Evolutionary conservation across 2,113 vertebrate genomes (phyloP).

Genomic region (Corythornis cristatus): DNA sequence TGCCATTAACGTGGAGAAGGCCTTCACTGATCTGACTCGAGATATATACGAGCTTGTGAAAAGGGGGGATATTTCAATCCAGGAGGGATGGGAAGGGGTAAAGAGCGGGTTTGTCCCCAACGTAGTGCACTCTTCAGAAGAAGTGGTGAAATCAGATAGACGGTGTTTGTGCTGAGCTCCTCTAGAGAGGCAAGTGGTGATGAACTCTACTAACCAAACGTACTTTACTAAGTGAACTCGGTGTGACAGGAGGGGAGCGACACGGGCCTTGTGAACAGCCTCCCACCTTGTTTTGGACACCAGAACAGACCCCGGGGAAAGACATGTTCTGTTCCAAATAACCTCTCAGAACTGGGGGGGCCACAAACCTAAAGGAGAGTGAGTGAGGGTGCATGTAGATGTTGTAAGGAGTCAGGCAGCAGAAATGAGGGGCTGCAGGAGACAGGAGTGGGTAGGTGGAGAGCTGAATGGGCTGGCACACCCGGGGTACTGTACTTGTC

Average conservation of each 20-base stretch:
- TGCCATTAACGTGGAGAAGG: conserved; percentile 96
- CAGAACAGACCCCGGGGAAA: conserved; percentile 20
- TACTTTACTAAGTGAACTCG: conserved; percentile 68
- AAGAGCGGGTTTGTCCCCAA: conserved; percentile 97
- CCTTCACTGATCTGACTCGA: conserved; percentile 93
- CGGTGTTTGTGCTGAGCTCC: conserved; percentile 90
- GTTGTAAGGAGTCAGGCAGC: conserved; percentile 41
- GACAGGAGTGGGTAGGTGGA: not conserved
- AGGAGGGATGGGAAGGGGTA: conserved; percentile 98
- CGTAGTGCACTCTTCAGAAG: conserved; percentile 93
- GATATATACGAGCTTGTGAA: conserved; percentile 96
- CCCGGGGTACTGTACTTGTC: conserved; percentile 13
- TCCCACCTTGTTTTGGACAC: conserved; percentile 38
- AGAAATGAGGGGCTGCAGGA: conserved; percentile 18
- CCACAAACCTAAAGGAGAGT: conserved; percentile 5
- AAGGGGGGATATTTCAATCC: conserved; percentile 93
- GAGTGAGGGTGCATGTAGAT: conserved; percentile 68
- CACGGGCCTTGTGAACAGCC: conserved; percentile 25
- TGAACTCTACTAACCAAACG: conserved; percentile 69
- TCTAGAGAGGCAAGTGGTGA: conserved; percentile 36
- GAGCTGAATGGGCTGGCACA: not conserved
- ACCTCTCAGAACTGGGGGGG: conserved; percentile 29
- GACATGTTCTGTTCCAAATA: conserved; percentile 56
- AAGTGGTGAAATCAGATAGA: conserved; percentile 90
- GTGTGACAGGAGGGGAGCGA: conserved; percentile 53